Base-by-base conservation (phyloP, 2,888 invertebrate genomes). In the Phorcus lineatus region DNA sequence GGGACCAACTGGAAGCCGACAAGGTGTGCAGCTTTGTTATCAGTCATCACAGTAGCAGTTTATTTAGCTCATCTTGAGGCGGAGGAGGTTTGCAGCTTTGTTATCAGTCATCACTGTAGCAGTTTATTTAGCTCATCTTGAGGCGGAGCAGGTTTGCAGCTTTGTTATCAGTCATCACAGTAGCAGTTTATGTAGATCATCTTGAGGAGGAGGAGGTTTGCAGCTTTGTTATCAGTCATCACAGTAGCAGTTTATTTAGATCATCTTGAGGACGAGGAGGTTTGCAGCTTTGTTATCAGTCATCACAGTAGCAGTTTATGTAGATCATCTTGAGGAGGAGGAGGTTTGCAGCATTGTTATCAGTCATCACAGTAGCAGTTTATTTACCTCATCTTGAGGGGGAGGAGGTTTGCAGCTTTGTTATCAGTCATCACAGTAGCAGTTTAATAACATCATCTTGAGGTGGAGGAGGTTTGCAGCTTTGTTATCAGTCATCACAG, bases 181-280 rank as follows among this genome's bases (percentile, higher is more conserved):
- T 36, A 36, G 36, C 36, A n/a, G n/a, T n/a, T n/a, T n/a, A n/a
- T n/a, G n/a, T n/a, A n/a, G n/a, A n/a, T n/a, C 57, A 74, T 22
- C 85, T 89, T 52, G 55, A 83, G 17, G 74, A 75, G 6, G 88
- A 88, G 80, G 88, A 89, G 88, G 90, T 89, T 82, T 80, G 87
- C 11, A 47, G 47, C 47, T 6, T 6, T 47, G 47, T 47, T 6
- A 47, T 47, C 47, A 47, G 47, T 47, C 47, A 36, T 36, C 36
- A 36, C 4, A 7, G 7, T 36, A 36, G 36, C 36, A n/a, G n/a
- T n/a, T n/a, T n/a, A n/a, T n/a, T n/a, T n/a, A n/a, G n/a, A n/a
- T n/a, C 57, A 74, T 22, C 85, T 89, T 47, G 54, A 83, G 16
- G 70, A 76, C 4, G 88, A 88, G 80, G 88, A 89, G 88, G 90